A percentile compares a stretch with the other conserved stretches of the same genome.
phyloP scores from a whole-genome alignment of 2,888 invertebrate genomes.

The Antheraea yamamai region DNA sequence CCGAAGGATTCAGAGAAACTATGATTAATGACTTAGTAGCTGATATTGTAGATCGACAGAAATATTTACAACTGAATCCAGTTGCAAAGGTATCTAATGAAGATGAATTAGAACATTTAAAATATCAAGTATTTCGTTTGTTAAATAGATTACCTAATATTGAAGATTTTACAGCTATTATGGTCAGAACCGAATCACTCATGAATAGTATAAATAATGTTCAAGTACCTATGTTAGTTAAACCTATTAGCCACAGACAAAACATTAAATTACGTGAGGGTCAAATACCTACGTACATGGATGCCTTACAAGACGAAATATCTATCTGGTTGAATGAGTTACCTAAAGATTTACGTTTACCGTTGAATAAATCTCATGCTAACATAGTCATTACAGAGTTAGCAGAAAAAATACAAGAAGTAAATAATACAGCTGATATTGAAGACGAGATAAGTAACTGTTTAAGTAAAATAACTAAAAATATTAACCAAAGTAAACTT shows the following conservation, averaged over 20 bases:
- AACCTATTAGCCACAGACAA: conserved; percentile 18
- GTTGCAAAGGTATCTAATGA: conserved; percentile 34
- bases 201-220: conserved; percentile 36
- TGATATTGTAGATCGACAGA: conserved; percentile 51
- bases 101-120: conserved; percentile 54
- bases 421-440: conserved; percentile 22
- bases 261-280: conserved; percentile 18
- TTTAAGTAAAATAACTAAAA: conserved; percentile 20
- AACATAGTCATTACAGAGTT: conserved; percentile 29
- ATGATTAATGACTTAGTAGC: conserved; percentile 40
- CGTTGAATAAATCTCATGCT: conserved; percentile 21
- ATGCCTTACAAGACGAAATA: conserved; percentile 32
- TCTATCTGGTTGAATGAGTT: conserved; percentile 31
- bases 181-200: conserved; percentile 35
- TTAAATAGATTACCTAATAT: conserved; percentile 38
- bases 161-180: conserved; percentile 32
- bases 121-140: conserved; percentile 51
- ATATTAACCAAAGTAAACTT: conserved; percentile 24
- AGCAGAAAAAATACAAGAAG: conserved; percentile 28
- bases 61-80: conserved; percentile 50
- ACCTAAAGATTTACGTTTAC: conserved; percentile 24
- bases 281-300: conserved; percentile 22
- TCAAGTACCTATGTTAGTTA: conserved; percentile 29
- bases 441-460: conserved; percentile 29
- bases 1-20: conserved; percentile 30